Base-by-base conservation (phyloP, 2,113 vertebrate genomes). In the Pseudolaguvia tuberculata region DNA sequence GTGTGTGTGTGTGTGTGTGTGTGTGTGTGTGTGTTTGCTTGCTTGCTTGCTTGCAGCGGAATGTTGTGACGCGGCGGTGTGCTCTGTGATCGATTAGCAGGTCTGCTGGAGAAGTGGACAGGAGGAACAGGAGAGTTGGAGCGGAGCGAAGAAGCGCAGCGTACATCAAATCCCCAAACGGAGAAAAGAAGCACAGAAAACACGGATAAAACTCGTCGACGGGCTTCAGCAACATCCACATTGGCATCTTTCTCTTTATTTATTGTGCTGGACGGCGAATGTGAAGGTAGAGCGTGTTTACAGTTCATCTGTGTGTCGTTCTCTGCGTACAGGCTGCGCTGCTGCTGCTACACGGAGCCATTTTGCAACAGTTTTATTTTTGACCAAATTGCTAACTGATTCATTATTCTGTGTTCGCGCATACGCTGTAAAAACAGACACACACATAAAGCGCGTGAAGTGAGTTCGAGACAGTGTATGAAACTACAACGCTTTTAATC, bases 281-380 rank as follows among this genome's bases (percentile, higher is more conserved):
- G 25, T 74, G 69, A 59, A 80, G 80, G 80, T 84, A 77, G 29
- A 9, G 23, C 6, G 11, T 57, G n/a, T 2, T 25, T 27, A 23
- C 27, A 35, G 42, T 14, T 29, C 25, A 51, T 12, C 6, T 15
- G 18, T 51, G 50, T 55, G 69, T 27, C 23, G 73, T 56, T 70
- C 42, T 51, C 73, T 88, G 87, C 27, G 23, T 67, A 45, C 13
- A 31, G 58, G 47, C 48, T 73, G 47, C 70, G 70, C 42, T 88
- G 86, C 83, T 84, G 84, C 87, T 83, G 86, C 11, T 35, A 86
- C 84, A 86, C 86, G 90, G 86, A 87, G 90, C 90, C 90, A 91
- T 91, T 91, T 91, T 91, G 88, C 89, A 91, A 88, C 86, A 81
- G 86, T 90, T 87, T 91, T 70, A 89, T 85, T 88, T 88, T 57